Percentiles rank a stretch among this genome's conserved stretches.
Conservation (phyloP, 2,797 vertebrate genomes). For the Falco novaeseelandiae region DNA sequence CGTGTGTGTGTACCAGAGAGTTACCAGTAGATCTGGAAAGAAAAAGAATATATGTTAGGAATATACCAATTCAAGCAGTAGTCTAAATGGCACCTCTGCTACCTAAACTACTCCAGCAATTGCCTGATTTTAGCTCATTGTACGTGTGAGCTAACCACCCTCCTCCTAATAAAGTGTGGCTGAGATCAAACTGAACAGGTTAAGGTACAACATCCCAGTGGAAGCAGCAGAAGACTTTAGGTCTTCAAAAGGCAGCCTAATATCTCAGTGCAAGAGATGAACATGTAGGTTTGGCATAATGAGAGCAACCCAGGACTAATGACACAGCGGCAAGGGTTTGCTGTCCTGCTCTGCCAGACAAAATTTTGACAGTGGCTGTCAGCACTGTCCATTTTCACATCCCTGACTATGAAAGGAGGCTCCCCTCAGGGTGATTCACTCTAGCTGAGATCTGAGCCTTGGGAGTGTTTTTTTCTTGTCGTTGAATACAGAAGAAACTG, state of each 20-base stretch:
- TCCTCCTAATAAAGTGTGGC: not conserved
- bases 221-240: not conserved
- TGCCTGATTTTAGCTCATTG: not conserved
- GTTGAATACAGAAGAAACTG: not conserved
- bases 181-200: not conserved
- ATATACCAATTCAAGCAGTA: not conserved
- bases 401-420: not conserved
- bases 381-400: not conserved
- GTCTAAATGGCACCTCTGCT: not conserved
- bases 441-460: not conserved
- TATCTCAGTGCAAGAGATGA: fast-evolving
- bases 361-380: not conserved
- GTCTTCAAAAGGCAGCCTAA: not conserved
- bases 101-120: not conserved
- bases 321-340: not conserved
- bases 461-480: not conserved
- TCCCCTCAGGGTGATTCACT: not conserved
- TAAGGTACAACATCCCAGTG: not conserved
- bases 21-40: not conserved
- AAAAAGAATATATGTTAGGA: not conserved
- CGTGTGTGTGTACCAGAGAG: not conserved
- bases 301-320: not conserved
- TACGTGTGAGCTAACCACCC: not conserved
- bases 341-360: not conserved
- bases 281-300: not conserved